phyloP scores from a whole-genome alignment of 2,888 invertebrate genomes.

The Leucophenga montana region DNA sequence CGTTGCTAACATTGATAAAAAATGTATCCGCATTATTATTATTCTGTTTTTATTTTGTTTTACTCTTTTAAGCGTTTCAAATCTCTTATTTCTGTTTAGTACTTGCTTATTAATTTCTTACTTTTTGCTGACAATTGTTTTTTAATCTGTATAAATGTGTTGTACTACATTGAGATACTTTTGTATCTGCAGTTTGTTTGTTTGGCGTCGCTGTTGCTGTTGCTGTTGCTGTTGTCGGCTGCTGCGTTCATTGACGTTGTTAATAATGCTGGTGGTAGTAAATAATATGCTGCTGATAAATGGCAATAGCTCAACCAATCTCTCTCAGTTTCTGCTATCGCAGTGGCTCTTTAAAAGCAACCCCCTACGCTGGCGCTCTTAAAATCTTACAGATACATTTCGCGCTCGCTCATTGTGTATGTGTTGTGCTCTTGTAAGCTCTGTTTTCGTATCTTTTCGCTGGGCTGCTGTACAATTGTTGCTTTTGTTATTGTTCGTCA shows the following conservation, averaged over 20 bases:
- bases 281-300: not conserved
- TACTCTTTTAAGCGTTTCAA: not conserved
- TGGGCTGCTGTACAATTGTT: constrained; percentile 25
- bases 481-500: constrained; percentile 40
- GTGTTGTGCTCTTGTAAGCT: not conserved
- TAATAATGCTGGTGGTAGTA: constrained; percentile 23
- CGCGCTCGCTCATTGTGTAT: not conserved
- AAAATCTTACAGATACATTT: constrained; percentile 1
- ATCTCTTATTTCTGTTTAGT: too few species aligned
- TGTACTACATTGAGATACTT: too few species aligned
- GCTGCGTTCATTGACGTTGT: constrained; percentile 6
- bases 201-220: not conserved
- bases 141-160: not conserved
- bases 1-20: constrained; percentile 30
- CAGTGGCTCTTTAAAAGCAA: constrained; percentile 7
- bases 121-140: constrained; percentile 7
- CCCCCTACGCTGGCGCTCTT: constrained; percentile 8
- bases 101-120: not conserved
- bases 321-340: not conserved
- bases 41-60: not conserved
- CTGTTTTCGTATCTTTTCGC: not conserved
- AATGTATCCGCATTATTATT: constrained; percentile 1
- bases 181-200: not conserved
- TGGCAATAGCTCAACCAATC: constrained; percentile 4
- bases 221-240: constrained; percentile 19